Evolutionary conservation across 2,888 invertebrate species (phyloP).

Genomic region (Siphonodentalium dalli): DNA sequence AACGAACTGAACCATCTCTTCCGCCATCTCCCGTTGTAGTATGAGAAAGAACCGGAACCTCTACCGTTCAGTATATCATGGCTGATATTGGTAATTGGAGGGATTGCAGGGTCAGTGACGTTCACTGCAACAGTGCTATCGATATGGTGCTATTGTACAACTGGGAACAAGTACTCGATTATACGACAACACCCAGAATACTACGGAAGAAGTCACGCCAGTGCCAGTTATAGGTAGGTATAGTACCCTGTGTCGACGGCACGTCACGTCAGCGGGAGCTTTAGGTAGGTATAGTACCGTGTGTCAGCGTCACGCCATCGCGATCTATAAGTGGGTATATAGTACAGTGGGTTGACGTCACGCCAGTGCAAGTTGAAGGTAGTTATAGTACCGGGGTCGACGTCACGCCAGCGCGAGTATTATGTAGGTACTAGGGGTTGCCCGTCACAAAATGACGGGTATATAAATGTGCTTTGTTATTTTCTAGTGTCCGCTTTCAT

Average conservation of each 20-base stretch:
- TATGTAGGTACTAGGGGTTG: too few species aligned
- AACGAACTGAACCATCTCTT: too few species aligned
- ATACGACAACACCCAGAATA: slow-evolving; percentile 18
- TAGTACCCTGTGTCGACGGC: slow-evolving; percentile 24
- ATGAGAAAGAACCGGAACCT: slow-evolving; percentile 30
- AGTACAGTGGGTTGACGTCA: too few species aligned
- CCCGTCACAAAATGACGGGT: too few species aligned
- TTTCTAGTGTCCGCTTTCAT: too few species aligned
- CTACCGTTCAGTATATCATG: slow-evolving; percentile 37
- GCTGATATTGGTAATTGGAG: slow-evolving; percentile 39
- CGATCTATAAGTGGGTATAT: too few species aligned
- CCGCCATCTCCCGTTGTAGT: slow-evolving; percentile 37
- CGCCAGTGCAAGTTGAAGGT: too few species aligned
- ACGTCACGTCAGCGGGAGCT: slow-evolving; percentile 26
- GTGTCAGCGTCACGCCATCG: too few species aligned
- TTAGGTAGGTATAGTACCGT: slow-evolving; percentile 24
- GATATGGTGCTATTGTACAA: slow-evolving; percentile 41
- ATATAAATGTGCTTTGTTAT: too few species aligned
- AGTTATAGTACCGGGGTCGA: too few species aligned
- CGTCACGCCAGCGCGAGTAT: too few species aligned
- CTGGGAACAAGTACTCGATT: slow-evolving; percentile 31
- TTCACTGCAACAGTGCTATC: slow-evolving; percentile 35
- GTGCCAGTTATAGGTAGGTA: slow-evolving; percentile 25
- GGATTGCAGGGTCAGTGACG: slow-evolving; percentile 34
- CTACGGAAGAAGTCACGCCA: slow-evolving; percentile 14